Percentiles rank a stretch among this genome's conserved stretches.
These are phyloP conservation scores for Pristionchus arcanus DNA, from an alignment of 2,888 invertebrate species.

Conservation along the genomic window DNA sequence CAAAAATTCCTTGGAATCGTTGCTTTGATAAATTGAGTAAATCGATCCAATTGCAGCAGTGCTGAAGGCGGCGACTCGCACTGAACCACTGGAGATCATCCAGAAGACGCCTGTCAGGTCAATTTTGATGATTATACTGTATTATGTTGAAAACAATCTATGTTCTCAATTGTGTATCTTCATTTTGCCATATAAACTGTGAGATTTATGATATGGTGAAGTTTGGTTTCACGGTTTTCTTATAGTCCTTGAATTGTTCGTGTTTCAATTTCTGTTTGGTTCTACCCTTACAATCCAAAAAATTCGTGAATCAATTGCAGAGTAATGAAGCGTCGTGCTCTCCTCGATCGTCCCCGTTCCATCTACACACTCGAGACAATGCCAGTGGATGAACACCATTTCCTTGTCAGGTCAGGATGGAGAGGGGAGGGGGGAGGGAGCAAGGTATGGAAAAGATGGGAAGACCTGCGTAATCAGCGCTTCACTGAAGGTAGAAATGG, in stretches of 20 bases:
- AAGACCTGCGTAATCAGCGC: too few species aligned
- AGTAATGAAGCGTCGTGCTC: slow-evolving; percentile 76
- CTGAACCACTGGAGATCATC: slow-evolving; percentile 62
- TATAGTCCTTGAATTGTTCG: not conserved
- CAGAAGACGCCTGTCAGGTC: slow-evolving; percentile 64
- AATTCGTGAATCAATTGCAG: slow-evolving; percentile 52
- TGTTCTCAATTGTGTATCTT: not conserved
- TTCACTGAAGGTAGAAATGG: too few species aligned
- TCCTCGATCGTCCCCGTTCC: slow-evolving; percentile 72
- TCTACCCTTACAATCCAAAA: not conserved
- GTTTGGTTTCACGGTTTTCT: not conserved
- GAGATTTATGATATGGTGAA: not conserved
- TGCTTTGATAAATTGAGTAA: not conserved
- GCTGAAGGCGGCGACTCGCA: slow-evolving; percentile 56
- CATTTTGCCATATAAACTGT: not conserved
- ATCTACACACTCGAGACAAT: slow-evolving; percentile 70
- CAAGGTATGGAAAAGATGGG: too few species aligned
- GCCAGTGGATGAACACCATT: slow-evolving; percentile 69
- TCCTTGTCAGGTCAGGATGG: slow-evolving; percentile 61
- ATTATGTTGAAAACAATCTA: not conserved
- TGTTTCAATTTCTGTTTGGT: not conserved
- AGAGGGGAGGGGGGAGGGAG: not conserved
- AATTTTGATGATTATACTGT: not conserved
- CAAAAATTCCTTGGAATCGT: not conserved
- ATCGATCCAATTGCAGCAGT: not conserved